phyloP scores from a whole-genome alignment of 2,797 vertebrate species.

The Glossophaga mutica region DNA sequence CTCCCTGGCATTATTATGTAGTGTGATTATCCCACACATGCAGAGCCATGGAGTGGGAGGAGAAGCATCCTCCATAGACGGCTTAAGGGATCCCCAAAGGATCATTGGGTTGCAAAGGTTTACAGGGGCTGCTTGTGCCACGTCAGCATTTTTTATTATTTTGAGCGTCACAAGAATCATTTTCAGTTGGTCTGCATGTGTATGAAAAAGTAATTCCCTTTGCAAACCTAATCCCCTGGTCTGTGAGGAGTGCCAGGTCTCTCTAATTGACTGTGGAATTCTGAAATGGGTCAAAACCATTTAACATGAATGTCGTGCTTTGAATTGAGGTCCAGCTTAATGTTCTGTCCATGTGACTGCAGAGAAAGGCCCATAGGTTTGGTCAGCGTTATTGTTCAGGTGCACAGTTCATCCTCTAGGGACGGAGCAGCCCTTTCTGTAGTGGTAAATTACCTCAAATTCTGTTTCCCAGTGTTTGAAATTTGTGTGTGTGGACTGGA shows the following conservation, averaged over 20 bases:
- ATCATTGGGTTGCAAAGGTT: neutral
- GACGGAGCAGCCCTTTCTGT: neutral
- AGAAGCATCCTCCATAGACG: neutral
- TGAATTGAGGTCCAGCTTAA: neutral
- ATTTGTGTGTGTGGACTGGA: conserved; percentile 70
- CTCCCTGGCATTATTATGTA: neutral
- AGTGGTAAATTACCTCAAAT: neutral
- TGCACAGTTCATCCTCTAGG: neutral
- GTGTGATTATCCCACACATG: neutral
- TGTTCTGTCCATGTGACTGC: neutral
- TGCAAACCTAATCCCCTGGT: neutral
- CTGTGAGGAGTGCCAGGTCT: neutral
- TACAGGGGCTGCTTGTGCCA: neutral
- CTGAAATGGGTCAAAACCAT: neutral
- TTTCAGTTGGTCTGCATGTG: neutral
- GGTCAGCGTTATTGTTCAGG: neutral
- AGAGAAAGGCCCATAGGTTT: neutral
- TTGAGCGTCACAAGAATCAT: conserved; percentile 3
- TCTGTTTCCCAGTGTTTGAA: conserved; percentile 64
- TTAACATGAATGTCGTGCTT: neutral
- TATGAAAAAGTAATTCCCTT: neutral
- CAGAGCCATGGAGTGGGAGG: neutral
- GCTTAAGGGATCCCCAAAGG: neutral
- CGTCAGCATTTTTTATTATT: neutral
- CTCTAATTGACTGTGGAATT: conserved; percentile 22